Evolutionary conservation across 2,888 invertebrate genomes (phyloP).

Genomic region (Crematogaster levior): DNA sequence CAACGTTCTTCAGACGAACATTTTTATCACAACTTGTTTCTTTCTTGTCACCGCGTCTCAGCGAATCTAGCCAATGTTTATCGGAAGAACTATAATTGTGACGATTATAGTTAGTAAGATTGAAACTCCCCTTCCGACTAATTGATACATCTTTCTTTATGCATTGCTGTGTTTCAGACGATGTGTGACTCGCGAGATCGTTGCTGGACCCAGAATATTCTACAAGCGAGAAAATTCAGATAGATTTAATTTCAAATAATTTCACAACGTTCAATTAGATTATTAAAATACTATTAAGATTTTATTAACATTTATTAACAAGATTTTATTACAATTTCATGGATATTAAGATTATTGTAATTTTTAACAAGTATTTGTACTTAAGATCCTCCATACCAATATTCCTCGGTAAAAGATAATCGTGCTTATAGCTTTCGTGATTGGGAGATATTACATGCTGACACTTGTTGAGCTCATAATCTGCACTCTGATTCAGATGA

Average conservation of each 20-base stretch:
- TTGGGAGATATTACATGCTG: conserved; percentile 54
- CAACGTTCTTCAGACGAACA: conserved; percentile 86
- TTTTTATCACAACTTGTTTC: conserved; percentile 75
- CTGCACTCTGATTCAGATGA: conserved; percentile 46
- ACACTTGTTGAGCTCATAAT: conserved; percentile 9
- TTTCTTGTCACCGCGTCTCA: conserved; percentile 86
- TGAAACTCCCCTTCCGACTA: conserved; percentile 82
- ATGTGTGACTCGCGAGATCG: conserved; percentile 76
- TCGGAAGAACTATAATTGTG: conserved; percentile 81
- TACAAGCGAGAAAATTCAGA: conserved; percentile 43
- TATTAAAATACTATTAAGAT: background rate
- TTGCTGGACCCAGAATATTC: conserved; percentile 80
- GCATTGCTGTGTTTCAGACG: conserved; percentile 78
- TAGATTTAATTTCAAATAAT: background rate
- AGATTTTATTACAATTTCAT: conserved; percentile 16
- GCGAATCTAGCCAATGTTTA: conserved; percentile 87
- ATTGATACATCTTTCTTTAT: conserved; percentile 76
- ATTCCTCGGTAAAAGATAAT: conserved; percentile 68
- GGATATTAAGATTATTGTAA: conserved; percentile 71
- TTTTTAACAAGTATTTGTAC: conserved; percentile 73
- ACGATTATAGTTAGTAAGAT: conserved; percentile 77
- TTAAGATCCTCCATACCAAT: conserved; percentile 66
- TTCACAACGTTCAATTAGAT: background rate
- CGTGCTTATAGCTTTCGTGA: conserved; percentile 57
- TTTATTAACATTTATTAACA: too few relatives aligned